Evolutionary conservation across 2,113 vertebrate species (phyloP).

Genomic region (Donacobius atricapilla): DNA sequence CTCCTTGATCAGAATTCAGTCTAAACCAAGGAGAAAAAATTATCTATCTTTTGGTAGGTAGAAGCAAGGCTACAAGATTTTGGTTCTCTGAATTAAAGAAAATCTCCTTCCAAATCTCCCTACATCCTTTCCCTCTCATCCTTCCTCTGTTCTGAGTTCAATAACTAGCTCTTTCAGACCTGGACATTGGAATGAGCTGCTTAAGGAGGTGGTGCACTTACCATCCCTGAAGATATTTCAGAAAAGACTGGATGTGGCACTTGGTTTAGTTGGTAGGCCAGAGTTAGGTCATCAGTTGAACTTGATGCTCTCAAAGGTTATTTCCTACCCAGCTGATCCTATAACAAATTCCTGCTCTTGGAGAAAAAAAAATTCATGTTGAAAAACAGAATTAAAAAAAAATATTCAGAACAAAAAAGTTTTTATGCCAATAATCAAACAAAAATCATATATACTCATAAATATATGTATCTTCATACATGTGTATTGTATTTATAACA

Average conservation of each 20-base stretch:
- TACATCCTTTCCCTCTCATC: not conserved
- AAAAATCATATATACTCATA: not conserved
- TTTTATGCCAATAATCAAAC: not conserved
- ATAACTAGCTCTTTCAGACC: not conserved
- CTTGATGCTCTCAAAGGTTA: not conserved
- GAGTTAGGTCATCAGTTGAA: not conserved
- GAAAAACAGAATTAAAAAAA: not conserved
- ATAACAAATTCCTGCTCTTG: not conserved
- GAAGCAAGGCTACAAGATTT: not conserved
- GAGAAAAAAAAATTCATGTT: not conserved
- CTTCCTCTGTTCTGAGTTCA: not conserved
- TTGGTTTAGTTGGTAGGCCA: not conserved
- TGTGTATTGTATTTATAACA: not conserved
- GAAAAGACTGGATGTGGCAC: not conserved
- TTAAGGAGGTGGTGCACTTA: not conserved
- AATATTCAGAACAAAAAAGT: not conserved
- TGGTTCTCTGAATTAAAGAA: not conserved
- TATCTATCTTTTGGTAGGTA: not conserved
- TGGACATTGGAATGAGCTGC: not conserved
- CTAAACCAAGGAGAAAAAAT: not conserved
- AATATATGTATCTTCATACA: not conserved
- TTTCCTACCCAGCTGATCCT: not conserved
- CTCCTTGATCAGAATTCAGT: not conserved
- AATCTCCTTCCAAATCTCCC: not conserved
- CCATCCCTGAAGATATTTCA: accelerated